Percentiles rank a stretch among this genome's conserved stretches.
These are phyloP conservation scores for Dipodomys stephensi DNA, from an alignment of 2,113 vertebrate species.

Conservation along the genomic window DNA sequence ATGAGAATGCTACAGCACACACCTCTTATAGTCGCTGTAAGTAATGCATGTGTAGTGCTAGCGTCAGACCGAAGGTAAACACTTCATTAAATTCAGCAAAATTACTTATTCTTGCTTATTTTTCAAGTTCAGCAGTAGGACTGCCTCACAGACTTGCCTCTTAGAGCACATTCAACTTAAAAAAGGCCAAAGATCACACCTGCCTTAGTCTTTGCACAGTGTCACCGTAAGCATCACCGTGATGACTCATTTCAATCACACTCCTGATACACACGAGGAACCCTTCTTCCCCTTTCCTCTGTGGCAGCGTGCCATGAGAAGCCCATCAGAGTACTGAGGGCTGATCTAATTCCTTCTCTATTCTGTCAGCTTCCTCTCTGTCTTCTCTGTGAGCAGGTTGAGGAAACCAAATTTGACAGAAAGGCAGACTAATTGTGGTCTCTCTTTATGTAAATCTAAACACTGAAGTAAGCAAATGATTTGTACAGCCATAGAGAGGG, in stretches of 20 bases:
- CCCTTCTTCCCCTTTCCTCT: neutral
- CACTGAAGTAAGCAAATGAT: neutral
- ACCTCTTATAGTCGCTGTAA: neutral
- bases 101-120: neutral
- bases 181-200: neutral
- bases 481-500: neutral
- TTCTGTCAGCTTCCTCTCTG: neutral
- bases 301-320: neutral
- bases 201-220: neutral
- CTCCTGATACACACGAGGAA: neutral
- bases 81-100: neutral
- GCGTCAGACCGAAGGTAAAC: neutral
- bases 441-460: neutral
- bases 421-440: neutral
- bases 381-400: neutral
- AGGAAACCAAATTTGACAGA: neutral
- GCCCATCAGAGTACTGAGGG: neutral
- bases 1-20: neutral
- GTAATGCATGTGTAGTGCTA: neutral
- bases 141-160: neutral
- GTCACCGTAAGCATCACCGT: neutral
- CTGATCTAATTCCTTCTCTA: neutral
- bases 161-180: neutral
- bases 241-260: neutral
- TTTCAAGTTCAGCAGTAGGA: neutral